A percentile compares a stretch with the other conserved stretches of the same genome.
phyloP scores from a whole-genome alignment of 2,113 vertebrate genomes.

The Mustelus asterias region DNA sequence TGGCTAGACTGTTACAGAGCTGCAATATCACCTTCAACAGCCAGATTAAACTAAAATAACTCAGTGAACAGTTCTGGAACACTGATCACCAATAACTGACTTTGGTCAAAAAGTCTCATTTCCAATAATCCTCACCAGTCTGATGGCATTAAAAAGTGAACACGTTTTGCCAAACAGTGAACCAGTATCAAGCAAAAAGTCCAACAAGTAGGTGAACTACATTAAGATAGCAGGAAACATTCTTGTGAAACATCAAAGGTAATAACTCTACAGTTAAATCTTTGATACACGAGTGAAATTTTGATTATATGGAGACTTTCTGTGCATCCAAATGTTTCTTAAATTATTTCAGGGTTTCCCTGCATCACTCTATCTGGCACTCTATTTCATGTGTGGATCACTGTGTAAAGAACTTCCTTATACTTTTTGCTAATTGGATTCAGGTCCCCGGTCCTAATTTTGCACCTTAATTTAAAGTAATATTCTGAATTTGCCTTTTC shows the following conservation, averaged over 20 bases:
- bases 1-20: not conserved
- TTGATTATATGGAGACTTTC: not conserved
- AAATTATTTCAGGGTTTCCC: not conserved
- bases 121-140: not conserved
- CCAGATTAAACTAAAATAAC: not conserved
- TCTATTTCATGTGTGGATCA: not conserved
- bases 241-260: not conserved
- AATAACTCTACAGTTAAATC: not conserved
- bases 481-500: not conserved
- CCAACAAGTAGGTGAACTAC: not conserved
- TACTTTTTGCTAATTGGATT: not conserved
- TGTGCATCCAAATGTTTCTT: not conserved
- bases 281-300: not conserved
- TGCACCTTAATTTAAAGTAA: not conserved
- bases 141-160: not conserved
- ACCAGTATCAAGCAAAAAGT: not conserved
- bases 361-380: not conserved
- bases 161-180: not conserved
- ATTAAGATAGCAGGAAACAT: not conserved
- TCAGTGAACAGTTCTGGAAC: not conserved
- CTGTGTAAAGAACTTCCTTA: not conserved
- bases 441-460: not conserved
- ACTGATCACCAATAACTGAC: not conserved
- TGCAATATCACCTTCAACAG: not conserved
- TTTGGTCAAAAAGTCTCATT: not conserved